A percentile compares a stretch with the other conserved stretches of the same genome.
phyloP scores from a whole-genome alignment of 2,113 vertebrate genomes.

The Calyptomena viridis region DNA sequence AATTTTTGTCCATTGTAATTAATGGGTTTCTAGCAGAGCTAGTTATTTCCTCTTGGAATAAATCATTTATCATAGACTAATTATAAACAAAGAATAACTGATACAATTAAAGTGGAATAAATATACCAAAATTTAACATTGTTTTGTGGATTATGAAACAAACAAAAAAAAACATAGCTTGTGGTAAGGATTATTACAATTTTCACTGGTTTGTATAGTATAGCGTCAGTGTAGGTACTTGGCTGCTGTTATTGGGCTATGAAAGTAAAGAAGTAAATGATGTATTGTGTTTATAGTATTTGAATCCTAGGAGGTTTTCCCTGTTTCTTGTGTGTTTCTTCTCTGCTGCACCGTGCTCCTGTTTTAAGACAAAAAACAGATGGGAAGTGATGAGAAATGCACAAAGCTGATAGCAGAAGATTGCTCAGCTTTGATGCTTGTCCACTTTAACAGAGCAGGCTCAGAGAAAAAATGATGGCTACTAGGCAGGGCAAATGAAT shows the following conservation, averaged over 20 bases:
- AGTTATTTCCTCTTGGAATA: slow-evolving; percentile 40
- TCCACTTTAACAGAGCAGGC: background rate
- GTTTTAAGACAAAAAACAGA: background rate
- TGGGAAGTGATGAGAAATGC: background rate
- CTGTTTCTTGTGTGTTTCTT: background rate
- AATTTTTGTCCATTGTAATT: slow-evolving; percentile 45
- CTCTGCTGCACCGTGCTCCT: background rate
- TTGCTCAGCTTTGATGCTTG: background rate
- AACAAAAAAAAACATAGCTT: background rate
- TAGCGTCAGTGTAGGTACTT: background rate
- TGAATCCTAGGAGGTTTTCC: background rate
- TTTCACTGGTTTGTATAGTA: background rate
- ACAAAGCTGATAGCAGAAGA: background rate
- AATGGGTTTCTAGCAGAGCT: slow-evolving; percentile 28
- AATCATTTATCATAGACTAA: slow-evolving; percentile 2
- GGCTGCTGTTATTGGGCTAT: background rate
- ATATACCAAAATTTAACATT: background rate
- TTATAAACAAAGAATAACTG: slow-evolving; percentile 44
- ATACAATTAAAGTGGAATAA: background rate
- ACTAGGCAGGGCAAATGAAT: background rate
- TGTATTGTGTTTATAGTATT: background rate
- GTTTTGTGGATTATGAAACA: background rate
- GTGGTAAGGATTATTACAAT: background rate
- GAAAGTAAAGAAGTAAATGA: background rate
- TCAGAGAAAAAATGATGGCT: background rate